Evolutionary conservation across 2,797 vertebrate species (phyloP).

Genomic region (Scolopax bukidnonensis): DNA sequence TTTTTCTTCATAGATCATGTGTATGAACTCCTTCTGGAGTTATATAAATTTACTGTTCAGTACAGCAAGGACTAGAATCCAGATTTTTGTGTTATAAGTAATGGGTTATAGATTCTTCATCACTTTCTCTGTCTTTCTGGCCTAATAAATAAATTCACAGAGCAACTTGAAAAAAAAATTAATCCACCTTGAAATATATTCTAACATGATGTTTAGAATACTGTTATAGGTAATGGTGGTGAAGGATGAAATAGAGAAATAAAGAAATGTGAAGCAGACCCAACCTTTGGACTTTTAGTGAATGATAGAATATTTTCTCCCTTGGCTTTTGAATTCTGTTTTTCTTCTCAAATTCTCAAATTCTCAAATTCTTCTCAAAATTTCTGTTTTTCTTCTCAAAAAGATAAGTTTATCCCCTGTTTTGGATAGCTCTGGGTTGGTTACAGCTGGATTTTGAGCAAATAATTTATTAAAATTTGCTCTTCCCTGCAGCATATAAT

Average conservation of each 20-base stretch:
- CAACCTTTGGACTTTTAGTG: background rate
- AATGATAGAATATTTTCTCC: background rate
- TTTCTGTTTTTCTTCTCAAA: background rate
- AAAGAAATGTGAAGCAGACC: background rate
- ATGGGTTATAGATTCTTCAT: background rate
- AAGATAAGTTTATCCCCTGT: background rate
- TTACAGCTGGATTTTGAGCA: background rate
- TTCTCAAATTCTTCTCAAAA: no score
- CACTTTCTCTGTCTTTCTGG: background rate
- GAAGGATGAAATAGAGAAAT: background rate
- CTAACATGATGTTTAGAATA: background rate
- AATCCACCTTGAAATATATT: background rate
- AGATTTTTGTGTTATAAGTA: background rate
- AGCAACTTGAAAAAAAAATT: background rate
- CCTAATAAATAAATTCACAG: background rate
- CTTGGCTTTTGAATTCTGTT: background rate
- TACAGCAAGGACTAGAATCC: background rate
- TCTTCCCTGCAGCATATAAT: background rate
- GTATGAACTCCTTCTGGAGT: background rate
- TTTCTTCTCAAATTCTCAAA: no score
- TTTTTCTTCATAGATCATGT: background rate
- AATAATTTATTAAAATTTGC: background rate
- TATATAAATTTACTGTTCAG: background rate
- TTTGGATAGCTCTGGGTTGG: background rate
- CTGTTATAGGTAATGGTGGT: background rate